Evolutionary conservation across 2,888 invertebrate genomes (phyloP).

Genomic region (Dinocampus coccinellae): DNA sequence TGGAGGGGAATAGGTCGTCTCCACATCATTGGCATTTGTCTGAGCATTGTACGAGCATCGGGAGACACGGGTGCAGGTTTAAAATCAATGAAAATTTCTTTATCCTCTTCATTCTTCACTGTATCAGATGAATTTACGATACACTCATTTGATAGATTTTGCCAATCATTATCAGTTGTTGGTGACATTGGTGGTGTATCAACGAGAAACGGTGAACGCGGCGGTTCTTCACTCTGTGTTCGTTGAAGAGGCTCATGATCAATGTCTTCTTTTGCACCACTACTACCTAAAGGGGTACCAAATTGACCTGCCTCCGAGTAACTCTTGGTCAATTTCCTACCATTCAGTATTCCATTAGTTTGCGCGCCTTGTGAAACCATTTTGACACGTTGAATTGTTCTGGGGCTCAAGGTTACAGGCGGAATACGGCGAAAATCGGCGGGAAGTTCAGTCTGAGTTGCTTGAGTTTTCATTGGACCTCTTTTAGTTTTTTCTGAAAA

Average conservation of each 20-base stretch:
- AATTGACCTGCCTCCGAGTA: conserved; percentile 81
- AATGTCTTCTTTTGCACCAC: conserved; percentile 53
- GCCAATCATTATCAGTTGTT: conserved; percentile 36
- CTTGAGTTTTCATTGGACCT: conserved; percentile 91
- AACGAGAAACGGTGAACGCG: conserved; percentile 80
- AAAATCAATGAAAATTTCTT: conserved; percentile 89
- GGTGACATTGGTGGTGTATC: conserved; percentile 70
- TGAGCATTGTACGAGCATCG: conserved; percentile 71
- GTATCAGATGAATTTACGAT: conserved; percentile 38
- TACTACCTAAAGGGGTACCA: conserved; percentile 62
- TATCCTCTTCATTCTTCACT: conserved; percentile 75
- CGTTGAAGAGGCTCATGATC: conserved; percentile 85
- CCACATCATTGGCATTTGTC: conserved; percentile 59
- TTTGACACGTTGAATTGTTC: conserved; percentile 86
- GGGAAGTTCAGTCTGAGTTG: conserved; percentile 89
- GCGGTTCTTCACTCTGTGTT: conserved; percentile 88
- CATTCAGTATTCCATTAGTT: conserved; percentile 83
- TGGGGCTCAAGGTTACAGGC: conserved; percentile 80
- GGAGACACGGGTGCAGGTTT: conserved; percentile 82
- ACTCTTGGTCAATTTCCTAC: conserved; percentile 86
- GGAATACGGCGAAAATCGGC: conserved; percentile 72
- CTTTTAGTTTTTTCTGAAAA: conserved; percentile 73
- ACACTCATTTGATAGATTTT: conserved; percentile 55
- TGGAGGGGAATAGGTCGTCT: conserved; percentile 73
- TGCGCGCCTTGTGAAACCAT: conserved; percentile 93